phyloP scores from a whole-genome alignment of 2,888 invertebrate species.

The Mantis religiosa region DNA sequence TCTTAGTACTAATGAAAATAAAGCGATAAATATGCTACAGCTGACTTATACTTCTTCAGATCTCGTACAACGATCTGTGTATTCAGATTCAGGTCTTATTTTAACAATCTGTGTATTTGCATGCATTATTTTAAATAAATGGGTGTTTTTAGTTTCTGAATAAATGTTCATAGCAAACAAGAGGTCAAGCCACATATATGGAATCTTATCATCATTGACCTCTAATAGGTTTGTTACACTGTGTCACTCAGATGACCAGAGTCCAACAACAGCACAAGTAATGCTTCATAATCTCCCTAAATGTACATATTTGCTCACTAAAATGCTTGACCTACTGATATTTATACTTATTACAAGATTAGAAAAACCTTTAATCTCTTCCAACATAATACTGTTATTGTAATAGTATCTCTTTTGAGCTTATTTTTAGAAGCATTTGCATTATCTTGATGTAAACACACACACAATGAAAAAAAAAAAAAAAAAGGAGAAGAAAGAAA shows the following conservation, averaged over 20 bases:
- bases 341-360: background rate
- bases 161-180: background rate
- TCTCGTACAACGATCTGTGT: background rate
- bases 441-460: no score
- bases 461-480: no score
- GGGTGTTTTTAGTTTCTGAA: background rate
- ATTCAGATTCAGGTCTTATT: background rate
- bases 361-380: background rate
- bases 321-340: background rate
- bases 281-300: background rate
- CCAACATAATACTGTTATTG: background rate
- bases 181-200: background rate
- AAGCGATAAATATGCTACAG: background rate
- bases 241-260: background rate
- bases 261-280: background rate
- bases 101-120: background rate
- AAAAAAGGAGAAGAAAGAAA: no score
- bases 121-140: background rate
- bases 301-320: background rate
- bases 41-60: background rate
- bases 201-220: background rate
- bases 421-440: no score
- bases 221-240: background rate
- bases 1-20: background rate
- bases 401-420: no score